Evolutionary conservation across 2,888 invertebrate genomes (phyloP).

Genomic region (Agrotis ipsilon): DNA sequence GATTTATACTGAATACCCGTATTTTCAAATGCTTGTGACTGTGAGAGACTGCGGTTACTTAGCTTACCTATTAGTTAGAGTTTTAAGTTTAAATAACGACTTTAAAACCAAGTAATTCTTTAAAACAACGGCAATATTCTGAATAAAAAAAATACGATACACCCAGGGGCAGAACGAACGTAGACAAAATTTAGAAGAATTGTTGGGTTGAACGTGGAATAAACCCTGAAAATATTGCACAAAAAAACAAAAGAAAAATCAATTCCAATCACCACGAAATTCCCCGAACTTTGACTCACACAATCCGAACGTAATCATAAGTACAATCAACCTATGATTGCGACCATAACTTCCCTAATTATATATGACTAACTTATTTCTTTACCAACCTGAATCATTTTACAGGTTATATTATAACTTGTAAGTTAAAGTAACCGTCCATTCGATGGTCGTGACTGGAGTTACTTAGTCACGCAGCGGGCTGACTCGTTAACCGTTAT

Average conservation of each 20-base stretch:
- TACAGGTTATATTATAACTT: conserved; percentile 62
- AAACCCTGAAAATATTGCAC: neutral
- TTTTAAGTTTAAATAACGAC: neutral
- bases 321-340: conserved; percentile 33
- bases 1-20: conserved; percentile 1
- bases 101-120: neutral
- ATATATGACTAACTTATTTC: conserved; percentile 56
- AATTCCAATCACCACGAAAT: conserved; percentile 12
- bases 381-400: conserved; percentile 54
- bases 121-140: neutral
- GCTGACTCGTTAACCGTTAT: conserved; percentile 80
- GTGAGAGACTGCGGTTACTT: no score
- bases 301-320: conserved; percentile 11
- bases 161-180: no score
- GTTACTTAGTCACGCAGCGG: conserved; percentile 84
- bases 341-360: conserved; percentile 42
- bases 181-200: no score
- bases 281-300: conserved; percentile 49
- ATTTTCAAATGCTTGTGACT: neutral
- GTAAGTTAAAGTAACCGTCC: conserved; percentile 49
- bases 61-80: no score
- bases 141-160: neutral
- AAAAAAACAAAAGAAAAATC: conserved; percentile 23
- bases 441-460: conserved; percentile 78
- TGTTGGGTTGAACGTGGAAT: no score